These are phyloP conservation scores for Lycocorax pyrrhopterus DNA, from an alignment of 2,113 vertebrate species.

Conservation along the genomic window DNA sequence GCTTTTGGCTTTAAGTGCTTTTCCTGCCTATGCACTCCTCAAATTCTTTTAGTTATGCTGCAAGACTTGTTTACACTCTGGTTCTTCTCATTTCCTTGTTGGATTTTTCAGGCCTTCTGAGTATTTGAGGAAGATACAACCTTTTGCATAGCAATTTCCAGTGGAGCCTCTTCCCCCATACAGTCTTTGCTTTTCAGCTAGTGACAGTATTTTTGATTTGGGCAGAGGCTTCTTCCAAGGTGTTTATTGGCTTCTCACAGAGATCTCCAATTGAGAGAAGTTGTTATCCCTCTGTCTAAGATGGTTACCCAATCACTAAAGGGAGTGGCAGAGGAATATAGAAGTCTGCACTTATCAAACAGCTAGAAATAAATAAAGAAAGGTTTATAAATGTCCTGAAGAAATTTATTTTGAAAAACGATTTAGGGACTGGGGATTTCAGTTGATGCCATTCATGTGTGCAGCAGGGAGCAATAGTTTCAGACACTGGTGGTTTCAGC, in stretches of 20 bases:
- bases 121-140: background rate
- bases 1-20: background rate
- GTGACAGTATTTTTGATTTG: background rate
- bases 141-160: background rate
- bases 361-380: background rate
- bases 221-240: background rate
- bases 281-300: background rate
- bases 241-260: background rate
- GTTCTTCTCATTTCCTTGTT: background rate
- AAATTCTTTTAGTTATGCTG: background rate
- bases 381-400: background rate
- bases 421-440: background rate
- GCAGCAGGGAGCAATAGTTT: background rate
- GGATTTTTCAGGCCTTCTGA: background rate
- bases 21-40: background rate
- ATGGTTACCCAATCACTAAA: background rate
- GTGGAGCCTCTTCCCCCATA: background rate
- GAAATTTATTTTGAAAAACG: background rate
- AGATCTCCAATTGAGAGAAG: background rate
- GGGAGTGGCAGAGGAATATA: background rate
- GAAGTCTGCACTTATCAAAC: background rate
- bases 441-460: background rate
- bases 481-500: background rate
- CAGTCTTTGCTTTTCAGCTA: background rate
- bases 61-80: background rate